Conservation (phyloP, 1,140 invertebrate genomes). For the Ladona fulva region DNA sequence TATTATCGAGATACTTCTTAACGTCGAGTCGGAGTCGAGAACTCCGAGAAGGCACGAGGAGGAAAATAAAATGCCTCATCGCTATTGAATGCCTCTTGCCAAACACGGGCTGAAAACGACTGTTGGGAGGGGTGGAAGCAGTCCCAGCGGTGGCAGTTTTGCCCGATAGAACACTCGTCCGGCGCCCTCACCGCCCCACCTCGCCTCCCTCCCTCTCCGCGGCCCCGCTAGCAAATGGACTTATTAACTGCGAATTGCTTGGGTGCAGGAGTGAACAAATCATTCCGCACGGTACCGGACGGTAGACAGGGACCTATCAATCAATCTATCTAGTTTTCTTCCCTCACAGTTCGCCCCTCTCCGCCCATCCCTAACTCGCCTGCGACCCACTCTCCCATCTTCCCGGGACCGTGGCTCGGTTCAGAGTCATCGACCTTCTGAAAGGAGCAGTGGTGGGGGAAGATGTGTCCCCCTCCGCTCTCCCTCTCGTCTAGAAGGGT, state of each 20-base stretch:
- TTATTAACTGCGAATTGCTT: conserved; percentile 5
- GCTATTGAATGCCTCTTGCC: too few relatives aligned
- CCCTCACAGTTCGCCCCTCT: neutral
- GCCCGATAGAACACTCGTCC: too few relatives aligned
- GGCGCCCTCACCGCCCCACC: neutral
- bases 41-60: too few relatives aligned
- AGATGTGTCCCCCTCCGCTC: neutral
- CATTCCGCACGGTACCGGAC: neutral
- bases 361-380: neutral
- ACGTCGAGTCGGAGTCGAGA: too few relatives aligned
- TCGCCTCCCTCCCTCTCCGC: neutral
- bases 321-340: neutral
- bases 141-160: too few relatives aligned
- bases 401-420: neutral
- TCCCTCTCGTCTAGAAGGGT: neutral
- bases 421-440: neutral
- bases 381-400: neutral
- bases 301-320: neutral
- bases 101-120: too few relatives aligned
- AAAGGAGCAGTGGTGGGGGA: too few relatives aligned
- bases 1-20: too few relatives aligned
- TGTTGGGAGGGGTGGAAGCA: too few relatives aligned
- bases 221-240: neutral
- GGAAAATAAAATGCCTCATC: too few relatives aligned
- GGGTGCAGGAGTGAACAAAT: neutral